A percentile compares a stretch with the other conserved stretches of the same genome.
These are phyloP conservation scores for Dallia pectoralis DNA, from an alignment of 2,797 vertebrate species.

Conservation along the genomic window DNA sequence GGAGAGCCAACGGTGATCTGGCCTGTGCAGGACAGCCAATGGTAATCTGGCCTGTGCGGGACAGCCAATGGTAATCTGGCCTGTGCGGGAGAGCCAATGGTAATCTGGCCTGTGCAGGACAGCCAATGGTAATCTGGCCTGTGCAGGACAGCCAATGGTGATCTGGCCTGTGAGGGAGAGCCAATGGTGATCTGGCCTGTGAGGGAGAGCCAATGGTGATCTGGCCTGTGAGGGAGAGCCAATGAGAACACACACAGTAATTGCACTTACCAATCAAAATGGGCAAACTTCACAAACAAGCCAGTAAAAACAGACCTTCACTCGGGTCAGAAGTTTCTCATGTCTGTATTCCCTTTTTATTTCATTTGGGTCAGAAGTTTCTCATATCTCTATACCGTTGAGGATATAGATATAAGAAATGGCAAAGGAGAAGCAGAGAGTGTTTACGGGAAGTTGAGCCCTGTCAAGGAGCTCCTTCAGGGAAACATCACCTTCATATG, in stretches of 20 bases:
- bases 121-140: too few species aligned
- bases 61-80: too few species aligned
- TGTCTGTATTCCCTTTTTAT: background rate
- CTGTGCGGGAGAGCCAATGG: too few species aligned
- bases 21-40: too few species aligned
- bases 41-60: too few species aligned
- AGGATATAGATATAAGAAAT: conserved; percentile 12
- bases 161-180: too few species aligned
- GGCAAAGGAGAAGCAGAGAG: conserved; percentile 34
- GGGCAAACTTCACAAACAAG: conserved; percentile 7
- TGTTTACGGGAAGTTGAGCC: conserved; percentile 33
- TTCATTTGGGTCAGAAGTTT: too few species aligned
- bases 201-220: too few species aligned
- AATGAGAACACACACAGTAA: conserved; percentile 39
- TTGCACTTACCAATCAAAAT: conserved; percentile 49
- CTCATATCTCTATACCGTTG: background rate
- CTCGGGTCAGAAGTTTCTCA: background rate
- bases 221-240: conserved; percentile 50
- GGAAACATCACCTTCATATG: conserved; percentile 39
- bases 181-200: too few species aligned
- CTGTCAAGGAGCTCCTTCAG: conserved; percentile 34
- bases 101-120: too few species aligned
- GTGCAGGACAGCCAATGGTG: too few species aligned
- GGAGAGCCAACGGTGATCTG: too few species aligned
- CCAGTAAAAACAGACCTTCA: conserved; percentile 45